Base-by-base conservation (phyloP, 2,113 vertebrate species). In the Mesocricetus auratus region DNA sequence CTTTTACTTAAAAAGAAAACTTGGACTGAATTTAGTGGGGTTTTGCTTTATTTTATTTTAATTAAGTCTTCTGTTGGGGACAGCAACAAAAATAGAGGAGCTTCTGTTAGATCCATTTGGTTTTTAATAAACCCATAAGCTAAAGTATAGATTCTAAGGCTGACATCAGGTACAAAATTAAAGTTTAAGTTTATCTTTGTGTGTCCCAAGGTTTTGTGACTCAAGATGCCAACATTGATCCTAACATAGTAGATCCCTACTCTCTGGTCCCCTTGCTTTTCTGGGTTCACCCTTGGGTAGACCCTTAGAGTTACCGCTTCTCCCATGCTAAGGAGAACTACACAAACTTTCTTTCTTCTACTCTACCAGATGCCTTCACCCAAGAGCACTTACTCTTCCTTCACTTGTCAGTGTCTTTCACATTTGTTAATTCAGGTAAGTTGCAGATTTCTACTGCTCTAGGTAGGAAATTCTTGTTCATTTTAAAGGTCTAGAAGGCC, bases 1-100 rank as follows among this genome's bases (percentile, higher is more conserved):
- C 64, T 88, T 94, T 93, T 86, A 90, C 42, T 82, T 96, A 24
- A 96, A 94, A n/a, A n/a, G n/a, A n/a, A 95, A 29, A 53, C 66
- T 92, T 94, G 89, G 36, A 90, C 31, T 69, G 42, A 88, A 91
- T 47, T 19, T 88, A 94, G 77, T 60, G 66, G 12, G 31, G 33
- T 60, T 62, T 62, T 62, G 24, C 17, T 58, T 58, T 58, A 69
- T 69, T 69, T 69, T 36, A 29, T 69, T 69, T 69, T 36, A n/a
- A 69, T 89, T 69, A 94, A 89, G n/a, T 6, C 92, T n/a, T n/a
- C n/a, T n/a, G n/a, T n/a, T 94, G 83, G 88, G 90, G 81, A 13
- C 86, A 94, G 64, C 62, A 78, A 86, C 68, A 64, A 97, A 96
- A 86, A 17, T 74, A 19, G 96, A 86, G 11, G 3, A 45, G 9